Conservation (phyloP, 2,888 invertebrate species). For the Bombylius major region DNA sequence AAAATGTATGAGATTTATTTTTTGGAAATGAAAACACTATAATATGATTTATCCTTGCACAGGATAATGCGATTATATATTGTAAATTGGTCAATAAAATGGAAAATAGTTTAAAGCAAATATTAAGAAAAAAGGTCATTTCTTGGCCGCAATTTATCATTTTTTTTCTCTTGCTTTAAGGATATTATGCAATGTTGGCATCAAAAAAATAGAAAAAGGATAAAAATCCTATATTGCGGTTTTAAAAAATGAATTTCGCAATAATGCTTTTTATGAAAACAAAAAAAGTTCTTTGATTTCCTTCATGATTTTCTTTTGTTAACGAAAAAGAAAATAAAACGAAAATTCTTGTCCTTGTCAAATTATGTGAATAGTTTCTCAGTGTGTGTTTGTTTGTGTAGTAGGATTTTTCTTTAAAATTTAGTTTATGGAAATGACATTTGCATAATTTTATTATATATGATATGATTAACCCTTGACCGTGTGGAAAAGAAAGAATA, state of each 20-base stretch:
- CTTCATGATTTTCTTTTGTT: no score
- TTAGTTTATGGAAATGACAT: not conserved
- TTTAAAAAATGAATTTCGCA: no score
- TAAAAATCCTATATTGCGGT: no score
- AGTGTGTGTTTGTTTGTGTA: not conserved
- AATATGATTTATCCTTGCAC: conserved; percentile 10
- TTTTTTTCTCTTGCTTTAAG: not conserved
- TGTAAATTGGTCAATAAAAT: conserved; percentile 13
- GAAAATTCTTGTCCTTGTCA: no score
- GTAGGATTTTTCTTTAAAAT: no score
- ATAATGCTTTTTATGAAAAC: no score
- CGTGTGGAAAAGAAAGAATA: not conserved
- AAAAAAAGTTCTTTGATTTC: no score
- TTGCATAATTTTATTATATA: conserved; percentile 10
- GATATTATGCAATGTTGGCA: not conserved
- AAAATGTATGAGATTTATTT: no score
- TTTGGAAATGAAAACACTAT: not conserved
- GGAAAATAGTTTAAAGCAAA: not conserved
- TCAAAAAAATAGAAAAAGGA: no score
- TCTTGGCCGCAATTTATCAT: conserved; percentile 12
- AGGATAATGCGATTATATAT: conserved; percentile 13
- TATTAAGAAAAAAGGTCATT: conserved; percentile 3
- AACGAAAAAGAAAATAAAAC: no score
- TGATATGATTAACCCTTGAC: conserved; percentile 3
- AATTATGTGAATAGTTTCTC: no score